Evolutionary conservation across 2,888 invertebrate species (phyloP).

Genomic region (Acrobasis suavella): DNA sequence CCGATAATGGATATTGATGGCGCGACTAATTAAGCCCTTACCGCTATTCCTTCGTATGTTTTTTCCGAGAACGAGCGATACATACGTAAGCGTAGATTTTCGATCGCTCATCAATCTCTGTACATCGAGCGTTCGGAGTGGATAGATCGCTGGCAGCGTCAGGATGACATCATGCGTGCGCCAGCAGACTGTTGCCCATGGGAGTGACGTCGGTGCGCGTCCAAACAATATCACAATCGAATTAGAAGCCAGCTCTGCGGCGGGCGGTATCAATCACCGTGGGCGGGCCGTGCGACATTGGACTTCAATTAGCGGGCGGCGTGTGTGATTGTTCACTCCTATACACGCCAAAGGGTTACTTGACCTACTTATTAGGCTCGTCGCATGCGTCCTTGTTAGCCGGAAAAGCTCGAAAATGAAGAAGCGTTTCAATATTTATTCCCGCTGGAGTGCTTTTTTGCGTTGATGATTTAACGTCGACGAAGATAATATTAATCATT

Average conservation of each 20-base stretch:
- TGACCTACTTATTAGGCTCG: constrained; percentile 75
- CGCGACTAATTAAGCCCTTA: constrained; percentile 74
- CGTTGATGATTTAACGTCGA: constrained; percentile 21
- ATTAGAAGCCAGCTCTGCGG: constrained; percentile 68
- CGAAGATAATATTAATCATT: not conserved
- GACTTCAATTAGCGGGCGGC: constrained; percentile 81
- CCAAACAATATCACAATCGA: constrained; percentile 76
- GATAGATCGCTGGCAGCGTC: constrained; percentile 49
- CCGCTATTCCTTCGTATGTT: constrained; percentile 49
- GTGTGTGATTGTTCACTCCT: constrained; percentile 76
- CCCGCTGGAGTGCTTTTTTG: constrained; percentile 22
- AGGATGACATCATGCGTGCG: constrained; percentile 58
- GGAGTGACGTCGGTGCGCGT: constrained; percentile 61
- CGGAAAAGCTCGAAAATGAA: constrained; percentile 59
- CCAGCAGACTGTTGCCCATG: constrained; percentile 50
- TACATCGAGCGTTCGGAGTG: constrained; percentile 54
- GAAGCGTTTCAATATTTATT: constrained; percentile 59
- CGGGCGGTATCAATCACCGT: constrained; percentile 79
- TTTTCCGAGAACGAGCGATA: constrained; percentile 51
- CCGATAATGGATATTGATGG: constrained; percentile 81
- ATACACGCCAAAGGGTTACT: constrained; percentile 75
- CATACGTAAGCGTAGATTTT: constrained; percentile 43
- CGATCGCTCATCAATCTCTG: constrained; percentile 56
- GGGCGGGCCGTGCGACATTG: constrained; percentile 79
- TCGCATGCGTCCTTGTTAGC: constrained; percentile 58